Evolutionary conservation across 2,797 vertebrate genomes (phyloP).

Genomic region (Anableps anableps): DNA sequence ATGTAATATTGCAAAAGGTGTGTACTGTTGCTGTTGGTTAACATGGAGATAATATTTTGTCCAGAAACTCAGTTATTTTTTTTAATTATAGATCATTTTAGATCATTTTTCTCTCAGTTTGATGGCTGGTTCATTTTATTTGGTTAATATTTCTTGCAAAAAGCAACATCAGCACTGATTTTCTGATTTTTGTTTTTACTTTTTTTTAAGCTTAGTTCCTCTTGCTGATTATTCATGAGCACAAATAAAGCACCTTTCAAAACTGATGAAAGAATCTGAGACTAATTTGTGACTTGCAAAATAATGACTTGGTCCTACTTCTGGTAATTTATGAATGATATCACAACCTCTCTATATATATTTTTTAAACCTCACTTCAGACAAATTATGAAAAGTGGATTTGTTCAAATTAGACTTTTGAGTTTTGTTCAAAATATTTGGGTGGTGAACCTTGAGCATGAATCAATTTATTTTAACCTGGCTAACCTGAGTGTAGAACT

Average conservation of each 20-base stretch:
- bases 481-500: too few relatives aligned
- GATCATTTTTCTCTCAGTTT: not conserved
- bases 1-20: not conserved
- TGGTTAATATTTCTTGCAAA: not conserved
- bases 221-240: not conserved
- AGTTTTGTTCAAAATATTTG: too few relatives aligned
- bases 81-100: not conserved
- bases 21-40: not conserved
- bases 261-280: too few relatives aligned
- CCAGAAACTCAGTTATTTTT: not conserved
- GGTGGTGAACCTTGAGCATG: too few relatives aligned
- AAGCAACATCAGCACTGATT: not conserved
- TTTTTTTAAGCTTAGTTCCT: not conserved
- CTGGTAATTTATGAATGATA: too few relatives aligned
- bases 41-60: not conserved
- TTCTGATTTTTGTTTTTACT: not conserved
- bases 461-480: too few relatives aligned
- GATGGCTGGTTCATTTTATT: not conserved
- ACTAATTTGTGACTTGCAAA: too few relatives aligned
- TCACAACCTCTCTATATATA: too few relatives aligned
- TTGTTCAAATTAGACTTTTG: too few relatives aligned
- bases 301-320: too few relatives aligned
- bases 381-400: too few relatives aligned
- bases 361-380: too few relatives aligned
- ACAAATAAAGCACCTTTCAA: not conserved